phyloP scores from a whole-genome alignment of 2,888 invertebrate genomes.

The Abscondita cerata region DNA sequence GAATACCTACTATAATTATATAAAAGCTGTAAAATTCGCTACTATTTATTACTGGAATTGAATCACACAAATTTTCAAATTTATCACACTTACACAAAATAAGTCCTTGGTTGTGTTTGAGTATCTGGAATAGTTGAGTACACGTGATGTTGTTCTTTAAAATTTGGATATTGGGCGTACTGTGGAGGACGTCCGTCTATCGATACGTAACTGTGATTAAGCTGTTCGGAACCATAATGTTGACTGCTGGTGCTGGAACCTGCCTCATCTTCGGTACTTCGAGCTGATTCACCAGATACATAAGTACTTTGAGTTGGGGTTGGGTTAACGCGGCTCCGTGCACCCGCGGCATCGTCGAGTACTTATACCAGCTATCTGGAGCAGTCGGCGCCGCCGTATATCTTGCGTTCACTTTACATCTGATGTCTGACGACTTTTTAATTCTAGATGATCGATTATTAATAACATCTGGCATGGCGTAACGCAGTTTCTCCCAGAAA shows the following conservation, averaged over 20 bases:
- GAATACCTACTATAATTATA: slow-evolving; percentile 8
- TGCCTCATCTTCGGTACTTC: slow-evolving; percentile 63
- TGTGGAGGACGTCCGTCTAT: slow-evolving; percentile 63
- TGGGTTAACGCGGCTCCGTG: slow-evolving; percentile 63
- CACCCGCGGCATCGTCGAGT: slow-evolving; percentile 67
- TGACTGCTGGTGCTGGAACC: slow-evolving; percentile 63
- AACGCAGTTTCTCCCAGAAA: slow-evolving; percentile 85
- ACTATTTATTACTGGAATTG: not conserved
- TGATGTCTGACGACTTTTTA: slow-evolving; percentile 63
- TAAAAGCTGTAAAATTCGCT: slow-evolving; percentile 4
- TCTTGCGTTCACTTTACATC: slow-evolving; percentile 66
- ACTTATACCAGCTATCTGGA: slow-evolving; percentile 75
- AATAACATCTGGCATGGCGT: slow-evolving; percentile 78
- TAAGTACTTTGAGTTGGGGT: slow-evolving; percentile 68
- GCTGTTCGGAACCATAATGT: slow-evolving; percentile 69
- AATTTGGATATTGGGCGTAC: slow-evolving; percentile 54
- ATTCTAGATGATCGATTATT: slow-evolving; percentile 63
- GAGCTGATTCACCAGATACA: slow-evolving; percentile 64
- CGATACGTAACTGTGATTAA: slow-evolving; percentile 74
- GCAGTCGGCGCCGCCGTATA: slow-evolving; percentile 79
- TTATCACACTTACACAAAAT: slow-evolving; percentile 54
- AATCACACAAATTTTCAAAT: slow-evolving; percentile 23
- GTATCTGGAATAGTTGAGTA: slow-evolving; percentile 59
- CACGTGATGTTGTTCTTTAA: slow-evolving; percentile 53
- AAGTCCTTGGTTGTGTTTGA: slow-evolving; percentile 57